phyloP scores from a whole-genome alignment of 2,113 vertebrate genomes.

The Murina feae region DNA sequence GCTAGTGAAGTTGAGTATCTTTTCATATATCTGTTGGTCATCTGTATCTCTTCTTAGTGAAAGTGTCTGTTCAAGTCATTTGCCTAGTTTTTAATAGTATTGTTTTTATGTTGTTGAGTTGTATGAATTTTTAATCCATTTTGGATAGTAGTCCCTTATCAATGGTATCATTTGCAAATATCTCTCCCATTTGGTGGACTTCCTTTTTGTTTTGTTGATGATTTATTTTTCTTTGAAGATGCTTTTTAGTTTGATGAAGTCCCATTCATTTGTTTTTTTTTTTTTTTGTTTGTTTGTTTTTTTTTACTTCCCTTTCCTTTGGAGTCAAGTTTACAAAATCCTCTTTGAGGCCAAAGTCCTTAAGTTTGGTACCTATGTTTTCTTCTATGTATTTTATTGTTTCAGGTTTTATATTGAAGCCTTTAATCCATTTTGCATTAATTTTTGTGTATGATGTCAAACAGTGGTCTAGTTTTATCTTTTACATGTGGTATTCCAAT shows the following conservation, averaged over 20 bases:
- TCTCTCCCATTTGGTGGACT: not conserved
- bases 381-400: not conserved
- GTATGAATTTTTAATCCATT: not conserved
- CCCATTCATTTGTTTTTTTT: not conserved
- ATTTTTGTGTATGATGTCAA: not conserved
- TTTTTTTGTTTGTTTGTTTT: not conserved
- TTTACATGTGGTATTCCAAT: not conserved
- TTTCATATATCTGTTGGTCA: not conserved
- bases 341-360: not conserved
- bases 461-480: not conserved
- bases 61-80: not conserved
- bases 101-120: not conserved
- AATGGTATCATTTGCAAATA: not conserved
- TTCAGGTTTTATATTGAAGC: not conserved
- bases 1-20: not conserved
- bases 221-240: not conserved
- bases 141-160: not conserved
- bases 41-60: not conserved
- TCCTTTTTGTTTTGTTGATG: not conserved
- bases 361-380: not conserved
- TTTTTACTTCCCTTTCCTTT: not conserved
- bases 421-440: not conserved
- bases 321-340: not conserved
- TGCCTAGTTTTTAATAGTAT: not conserved
- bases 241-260: not conserved